Evolutionary conservation across 2,797 vertebrate genomes (phyloP).

Genomic region (Moxostoma hubbsi): DNA sequence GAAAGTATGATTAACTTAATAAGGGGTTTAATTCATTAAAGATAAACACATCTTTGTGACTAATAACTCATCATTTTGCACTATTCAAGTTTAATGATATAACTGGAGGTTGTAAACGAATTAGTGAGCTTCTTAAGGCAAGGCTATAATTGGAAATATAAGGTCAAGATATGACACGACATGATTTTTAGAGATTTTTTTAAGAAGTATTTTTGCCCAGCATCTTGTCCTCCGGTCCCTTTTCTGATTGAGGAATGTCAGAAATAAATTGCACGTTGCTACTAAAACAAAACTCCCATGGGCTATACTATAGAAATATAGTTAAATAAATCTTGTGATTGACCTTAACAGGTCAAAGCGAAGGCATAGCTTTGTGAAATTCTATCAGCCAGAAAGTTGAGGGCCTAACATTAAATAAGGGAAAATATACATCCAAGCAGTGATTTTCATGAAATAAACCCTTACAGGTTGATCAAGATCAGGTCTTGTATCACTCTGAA

Average conservation of each 20-base stretch:
- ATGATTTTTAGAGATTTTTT: too few species aligned
- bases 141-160: slow-evolving; percentile 50
- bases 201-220: background rate
- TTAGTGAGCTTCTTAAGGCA: slow-evolving; percentile 59
- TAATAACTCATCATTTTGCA: background rate
- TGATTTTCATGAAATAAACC: too few species aligned
- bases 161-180: slow-evolving; percentile 20
- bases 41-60: slow-evolving; percentile 2
- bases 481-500: too few species aligned
- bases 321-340: too few species aligned
- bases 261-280: background rate
- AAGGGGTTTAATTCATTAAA: background rate
- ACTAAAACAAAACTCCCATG: too few species aligned
- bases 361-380: background rate
- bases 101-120: slow-evolving; percentile 49
- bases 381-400: background rate
- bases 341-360: background rate
- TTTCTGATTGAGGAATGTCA: background rate
- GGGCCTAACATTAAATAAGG: too few species aligned
- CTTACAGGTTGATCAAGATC: too few species aligned
- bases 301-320: too few species aligned
- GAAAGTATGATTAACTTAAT: background rate
- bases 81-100: slow-evolving; percentile 2
- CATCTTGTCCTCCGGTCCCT: background rate
- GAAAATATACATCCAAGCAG: too few species aligned